Percentiles rank a stretch among this genome's conserved stretches.
Conservation (phyloP, 2,797 vertebrate genomes). For the Triplophysa bombifrons region DNA sequence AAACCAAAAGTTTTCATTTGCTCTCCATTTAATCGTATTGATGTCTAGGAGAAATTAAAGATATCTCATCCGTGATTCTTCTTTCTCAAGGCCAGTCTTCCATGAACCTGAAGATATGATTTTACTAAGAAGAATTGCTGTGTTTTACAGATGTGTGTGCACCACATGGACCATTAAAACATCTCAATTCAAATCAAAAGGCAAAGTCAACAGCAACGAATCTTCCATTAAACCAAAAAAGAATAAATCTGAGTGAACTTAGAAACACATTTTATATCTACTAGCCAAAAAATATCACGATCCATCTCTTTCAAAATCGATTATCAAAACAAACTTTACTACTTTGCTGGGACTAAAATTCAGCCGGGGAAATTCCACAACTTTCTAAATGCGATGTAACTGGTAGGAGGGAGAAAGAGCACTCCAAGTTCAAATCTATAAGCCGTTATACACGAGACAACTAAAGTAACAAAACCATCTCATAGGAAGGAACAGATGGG, state of each 20-base stretch:
- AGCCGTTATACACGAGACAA: background rate
- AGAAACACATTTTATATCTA: background rate
- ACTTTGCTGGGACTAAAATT: constrained; percentile 17
- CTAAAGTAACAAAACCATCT: background rate
- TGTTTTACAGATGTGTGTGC: background rate
- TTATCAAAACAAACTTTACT: constrained; percentile 10
- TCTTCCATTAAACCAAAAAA: constrained; percentile 22
- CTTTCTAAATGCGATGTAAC: background rate
- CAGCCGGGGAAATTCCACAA: background rate
- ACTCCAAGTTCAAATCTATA: background rate
- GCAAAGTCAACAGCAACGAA: constrained; percentile 24
- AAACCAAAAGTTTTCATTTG: too few species aligned
- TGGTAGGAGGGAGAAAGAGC: background rate
- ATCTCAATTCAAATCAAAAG: constrained; percentile 8
- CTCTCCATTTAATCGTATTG: too few species aligned
- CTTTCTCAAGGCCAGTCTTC: too few species aligned
- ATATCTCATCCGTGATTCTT: too few species aligned
- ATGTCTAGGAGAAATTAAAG: too few species aligned
- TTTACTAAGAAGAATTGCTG: background rate
- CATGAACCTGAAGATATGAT: background rate
- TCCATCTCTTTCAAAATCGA: background rate
- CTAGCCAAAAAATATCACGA: constrained; percentile 20
- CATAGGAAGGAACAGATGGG: constrained; percentile 1
- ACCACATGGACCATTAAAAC: constrained; percentile 17
- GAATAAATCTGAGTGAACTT: background rate